These are phyloP conservation scores for Dipodomys ordii DNA, from an alignment of 2,113 vertebrate genomes.

Conservation along the genomic window DNA sequence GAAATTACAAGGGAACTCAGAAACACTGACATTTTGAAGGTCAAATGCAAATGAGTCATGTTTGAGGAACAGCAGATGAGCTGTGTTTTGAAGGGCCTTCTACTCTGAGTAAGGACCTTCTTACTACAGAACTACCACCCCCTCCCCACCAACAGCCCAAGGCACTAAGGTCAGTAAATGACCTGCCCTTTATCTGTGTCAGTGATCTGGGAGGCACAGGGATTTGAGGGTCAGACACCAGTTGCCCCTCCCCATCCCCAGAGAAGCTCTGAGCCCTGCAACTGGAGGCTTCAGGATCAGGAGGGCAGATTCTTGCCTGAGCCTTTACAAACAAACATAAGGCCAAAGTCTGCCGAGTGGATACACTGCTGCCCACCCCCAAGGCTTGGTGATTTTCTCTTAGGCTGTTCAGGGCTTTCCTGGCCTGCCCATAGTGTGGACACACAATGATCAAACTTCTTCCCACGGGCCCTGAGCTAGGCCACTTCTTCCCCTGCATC, in stretches of 20 bases:
- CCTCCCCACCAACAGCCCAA: not conserved
- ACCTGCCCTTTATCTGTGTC: conserved; percentile 79
- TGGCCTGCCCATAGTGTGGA: not conserved
- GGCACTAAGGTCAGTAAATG: conserved; percentile 6
- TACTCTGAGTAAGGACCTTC: not conserved
- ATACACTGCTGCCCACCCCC: not conserved
- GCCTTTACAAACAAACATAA: conserved; percentile 86
- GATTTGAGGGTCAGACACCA: conserved; percentile 77
- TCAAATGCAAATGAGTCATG: not conserved
- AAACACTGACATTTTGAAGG: not conserved
- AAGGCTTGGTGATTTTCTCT: not conserved
- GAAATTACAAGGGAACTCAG: not conserved
- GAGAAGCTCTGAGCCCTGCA: conserved; percentile 77
- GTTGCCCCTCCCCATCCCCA: conserved; percentile 42
- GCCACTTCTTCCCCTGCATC: not conserved
- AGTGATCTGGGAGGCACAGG: conserved; percentile 70
- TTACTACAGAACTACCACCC: not conserved
- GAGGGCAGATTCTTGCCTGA: conserved; percentile 83
- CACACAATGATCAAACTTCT: not conserved
- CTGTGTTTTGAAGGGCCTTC: not conserved
- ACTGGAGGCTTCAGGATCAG: conserved; percentile 81
- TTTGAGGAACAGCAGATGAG: not conserved
- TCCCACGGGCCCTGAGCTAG: not conserved
- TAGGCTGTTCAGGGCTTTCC: not conserved
- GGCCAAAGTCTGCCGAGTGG: not conserved